A percentile compares a stretch with the other conserved stretches of the same genome.
phyloP scores from a whole-genome alignment of 2,888 invertebrate genomes.

The Amitus sp. region DNA sequence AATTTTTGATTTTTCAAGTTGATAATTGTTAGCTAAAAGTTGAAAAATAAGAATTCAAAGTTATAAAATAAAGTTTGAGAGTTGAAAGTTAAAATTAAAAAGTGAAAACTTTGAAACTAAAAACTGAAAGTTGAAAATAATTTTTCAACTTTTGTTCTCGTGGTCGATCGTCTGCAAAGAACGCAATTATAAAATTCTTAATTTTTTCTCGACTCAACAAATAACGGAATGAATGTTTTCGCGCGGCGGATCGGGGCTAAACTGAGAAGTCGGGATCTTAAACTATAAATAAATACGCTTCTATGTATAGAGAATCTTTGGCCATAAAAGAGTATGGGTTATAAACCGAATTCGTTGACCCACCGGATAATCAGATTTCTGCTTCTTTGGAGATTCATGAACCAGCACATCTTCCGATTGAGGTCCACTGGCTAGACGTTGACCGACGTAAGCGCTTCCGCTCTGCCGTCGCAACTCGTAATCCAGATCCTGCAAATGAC shows the following conservation, averaged over 20 bases:
- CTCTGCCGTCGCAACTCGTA: conserved; percentile 81
- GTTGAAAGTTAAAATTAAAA: too few relatives aligned
- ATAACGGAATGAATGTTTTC: too few relatives aligned
- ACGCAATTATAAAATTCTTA: too few relatives aligned
- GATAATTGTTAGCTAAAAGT: too few relatives aligned
- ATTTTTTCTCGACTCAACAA: too few relatives aligned
- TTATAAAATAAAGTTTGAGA: too few relatives aligned
- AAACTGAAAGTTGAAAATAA: too few relatives aligned
- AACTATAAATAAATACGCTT: conserved; percentile 39
- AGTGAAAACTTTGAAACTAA: too few relatives aligned
- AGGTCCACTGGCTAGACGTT: conserved; percentile 74
- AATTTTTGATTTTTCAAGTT: too few relatives aligned
- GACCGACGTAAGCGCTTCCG: conserved; percentile 82
- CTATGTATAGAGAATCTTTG: conserved; percentile 32
- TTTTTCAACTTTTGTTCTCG: too few relatives aligned
- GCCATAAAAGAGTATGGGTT: neutral
- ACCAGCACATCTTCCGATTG: conserved; percentile 64
- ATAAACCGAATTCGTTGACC: conserved; percentile 10
- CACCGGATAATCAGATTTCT: conserved; percentile 57
- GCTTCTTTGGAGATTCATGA: conserved; percentile 63
- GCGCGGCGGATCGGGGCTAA: neutral
- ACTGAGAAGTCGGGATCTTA: conserved; percentile 18
- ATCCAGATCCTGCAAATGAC: conserved; percentile 72
- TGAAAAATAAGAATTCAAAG: too few relatives aligned
- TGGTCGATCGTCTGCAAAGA: too few relatives aligned